A percentile compares a stretch with the other conserved stretches of the same genome.
These are phyloP conservation scores for Clarias gariepinus DNA, from an alignment of 2,113 vertebrate species.

Conservation along the genomic window DNA sequence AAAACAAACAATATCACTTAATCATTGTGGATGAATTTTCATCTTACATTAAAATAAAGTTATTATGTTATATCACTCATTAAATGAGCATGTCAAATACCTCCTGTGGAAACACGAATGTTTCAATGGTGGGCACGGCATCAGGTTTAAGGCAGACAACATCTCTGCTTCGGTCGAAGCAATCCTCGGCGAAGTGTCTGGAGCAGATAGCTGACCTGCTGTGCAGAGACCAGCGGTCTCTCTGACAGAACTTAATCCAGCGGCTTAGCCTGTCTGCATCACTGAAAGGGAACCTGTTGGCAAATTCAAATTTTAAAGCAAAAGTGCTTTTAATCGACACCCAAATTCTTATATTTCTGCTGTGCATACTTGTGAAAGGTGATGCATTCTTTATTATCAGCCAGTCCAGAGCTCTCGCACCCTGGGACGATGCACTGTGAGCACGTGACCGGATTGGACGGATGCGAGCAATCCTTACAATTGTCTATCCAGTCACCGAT, in stretches of 20 bases:
- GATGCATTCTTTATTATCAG: constrained; percentile 63
- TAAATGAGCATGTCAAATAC: not conserved
- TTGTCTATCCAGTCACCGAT: constrained; percentile 63
- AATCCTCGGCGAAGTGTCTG: constrained; percentile 63
- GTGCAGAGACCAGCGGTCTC: constrained; percentile 61
- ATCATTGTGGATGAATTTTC: not conserved
- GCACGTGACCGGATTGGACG: constrained; percentile 60
- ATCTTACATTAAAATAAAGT: not conserved
- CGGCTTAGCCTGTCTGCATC: constrained; percentile 48
- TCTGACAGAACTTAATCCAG: constrained; percentile 64
- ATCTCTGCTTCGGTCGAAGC: constrained; percentile 56
- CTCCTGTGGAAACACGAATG: not conserved
- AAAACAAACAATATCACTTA: not conserved
- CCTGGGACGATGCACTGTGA: constrained; percentile 60
- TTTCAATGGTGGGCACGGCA: constrained; percentile 45
- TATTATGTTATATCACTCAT: not conserved
- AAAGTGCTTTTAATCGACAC: no score
- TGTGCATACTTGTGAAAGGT: constrained; percentile 63
- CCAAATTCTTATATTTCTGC: not conserved
- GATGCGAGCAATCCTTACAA: constrained; percentile 61
- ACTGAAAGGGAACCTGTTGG: constrained; percentile 63
- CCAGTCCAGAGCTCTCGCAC: constrained; percentile 66
- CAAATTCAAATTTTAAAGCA: not conserved
- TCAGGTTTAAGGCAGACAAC: constrained; percentile 45
- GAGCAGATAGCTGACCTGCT: constrained; percentile 66